Evolutionary conservation across 2,888 invertebrate genomes (phyloP), one percentile per base, ranked within the genome.

Genomic region (Athripsodes cinereus): DNA sequence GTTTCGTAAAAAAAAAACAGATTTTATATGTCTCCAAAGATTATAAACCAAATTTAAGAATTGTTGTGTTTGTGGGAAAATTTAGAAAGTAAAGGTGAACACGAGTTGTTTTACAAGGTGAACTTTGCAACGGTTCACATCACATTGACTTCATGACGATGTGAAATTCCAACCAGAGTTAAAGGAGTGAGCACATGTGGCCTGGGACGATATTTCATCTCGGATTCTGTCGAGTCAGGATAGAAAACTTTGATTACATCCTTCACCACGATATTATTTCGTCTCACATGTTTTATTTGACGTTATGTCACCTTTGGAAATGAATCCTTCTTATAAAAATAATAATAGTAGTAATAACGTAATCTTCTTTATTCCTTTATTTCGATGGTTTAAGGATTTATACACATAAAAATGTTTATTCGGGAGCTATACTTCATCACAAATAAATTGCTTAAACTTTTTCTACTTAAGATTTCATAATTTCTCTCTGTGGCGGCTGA

Each of bases 211-310:
- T 62, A 62, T 62, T 59, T 62, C 59, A 62, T 59, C 59, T 46
- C 49, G 57, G 57, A 57, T 62, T 52, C 57, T 26, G 62, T 57
- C 53, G 51, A 55, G 57, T 62, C 62, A 62, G 62, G 50, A 49
- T 49, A 55, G 57, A 57, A 52, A 62, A 62, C 59, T 62, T 62
- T 57, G 62, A 62, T 62, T 62, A 62, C 57, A 53, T 53, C 55
- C 52, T n/a, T 22, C 22, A 40, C n/a, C 22, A 19, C 22, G 10
- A 46, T 10, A 19, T 26, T 11, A 20, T n/a, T n/a, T n/a, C n/a
- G n/a, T n/a, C n/a, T n/a, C n/a, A n/a, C n/a, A n/a, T n/a, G 26
- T 26, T 6, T 26, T 18, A 19, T 22, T 46, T 52, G 51, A 55
- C 40, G 22, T 35, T 50, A 26, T 52, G 56, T 44, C 52, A 56